phyloP scores from a whole-genome alignment of 1,140 invertebrate species.

The Dinothrombium tinctorium region DNA sequence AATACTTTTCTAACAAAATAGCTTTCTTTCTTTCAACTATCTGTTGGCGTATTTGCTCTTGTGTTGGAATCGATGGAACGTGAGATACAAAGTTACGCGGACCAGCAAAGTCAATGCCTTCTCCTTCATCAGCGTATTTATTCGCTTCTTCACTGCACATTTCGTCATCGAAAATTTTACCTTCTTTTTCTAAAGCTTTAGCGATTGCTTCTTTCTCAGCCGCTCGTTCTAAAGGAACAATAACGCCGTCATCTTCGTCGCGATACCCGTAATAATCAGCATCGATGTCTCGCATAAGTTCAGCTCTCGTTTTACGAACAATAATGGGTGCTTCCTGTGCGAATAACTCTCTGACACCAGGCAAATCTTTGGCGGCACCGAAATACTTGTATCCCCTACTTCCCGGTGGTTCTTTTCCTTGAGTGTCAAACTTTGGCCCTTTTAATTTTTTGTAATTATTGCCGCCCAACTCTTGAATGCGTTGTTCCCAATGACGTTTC shows the following conservation, averaged over 20 bases:
- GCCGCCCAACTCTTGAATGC: conserved; percentile 83
- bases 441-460: conserved; percentile 51
- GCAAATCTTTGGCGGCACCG: conserved; percentile 92
- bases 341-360: conserved; percentile 89
- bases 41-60: conserved; percentile 69
- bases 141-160: not conserved
- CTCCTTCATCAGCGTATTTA: conserved; percentile 12
- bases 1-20: conserved; percentile 45
- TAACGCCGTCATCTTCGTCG: conserved; percentile 89
- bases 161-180: not conserved
- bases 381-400: conserved; percentile 99
- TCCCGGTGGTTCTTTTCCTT: conserved; percentile 88
- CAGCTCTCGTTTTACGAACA: conserved; percentile 69
- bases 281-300: conserved; percentile 93
- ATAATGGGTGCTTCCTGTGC: conserved; percentile 76
- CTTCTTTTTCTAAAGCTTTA: not conserved
- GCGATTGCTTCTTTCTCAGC: conserved; percentile 29
- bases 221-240: conserved; percentile 62
- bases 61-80: conserved; percentile 51
- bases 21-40: conserved; percentile 63
- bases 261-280: conserved; percentile 96
- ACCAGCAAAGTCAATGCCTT: conserved; percentile 12
- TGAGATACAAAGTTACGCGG: conserved; percentile 44
- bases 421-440: conserved; percentile 73
- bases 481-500: conserved; percentile 83